A percentile compares a stretch with the other conserved stretches of the same genome.
phyloP scores from a whole-genome alignment of 2,888 invertebrate genomes.

The Gisinianus flammeolus region DNA sequence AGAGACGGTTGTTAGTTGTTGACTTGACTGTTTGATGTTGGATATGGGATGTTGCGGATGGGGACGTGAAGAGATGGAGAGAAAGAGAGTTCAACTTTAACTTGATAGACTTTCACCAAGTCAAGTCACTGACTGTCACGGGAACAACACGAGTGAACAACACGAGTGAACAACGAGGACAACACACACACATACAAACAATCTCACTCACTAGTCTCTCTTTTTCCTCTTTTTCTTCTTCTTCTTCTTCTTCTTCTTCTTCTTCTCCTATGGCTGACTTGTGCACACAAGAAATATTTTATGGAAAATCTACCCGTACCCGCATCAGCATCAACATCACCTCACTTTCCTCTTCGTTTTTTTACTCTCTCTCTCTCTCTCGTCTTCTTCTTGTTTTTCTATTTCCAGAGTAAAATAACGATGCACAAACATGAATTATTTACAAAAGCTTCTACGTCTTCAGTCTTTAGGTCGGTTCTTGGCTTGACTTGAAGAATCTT shows the following conservation, averaged over 20 bases:
- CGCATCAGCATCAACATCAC: background rate
- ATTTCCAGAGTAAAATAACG: constrained; percentile 4
- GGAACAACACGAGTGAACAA: no score
- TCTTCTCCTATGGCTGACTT: background rate
- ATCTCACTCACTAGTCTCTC: background rate
- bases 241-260: background rate
- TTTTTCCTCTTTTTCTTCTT: background rate
- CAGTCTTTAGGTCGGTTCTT: no score
- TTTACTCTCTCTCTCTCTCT: background rate
- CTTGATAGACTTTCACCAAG: no score
- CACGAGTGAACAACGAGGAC: no score
- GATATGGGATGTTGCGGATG: no score
- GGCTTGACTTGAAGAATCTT: no score
- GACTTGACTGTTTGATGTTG: no score
- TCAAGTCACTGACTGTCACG: no score
- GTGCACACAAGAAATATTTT: background rate
- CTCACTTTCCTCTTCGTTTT: background rate
- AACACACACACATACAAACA: background rate
- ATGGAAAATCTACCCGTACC: background rate
- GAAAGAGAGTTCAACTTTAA: no score
- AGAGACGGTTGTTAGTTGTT: no score
- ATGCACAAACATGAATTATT: constrained; percentile 10
- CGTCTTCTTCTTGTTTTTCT: background rate
- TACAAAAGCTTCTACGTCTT: background rate
- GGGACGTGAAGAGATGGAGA: no score